Percentiles rank a stretch among this genome's conserved stretches.
Evolutionary conservation across 2,888 invertebrate genomes (phyloP).

Genomic region (Arrhopalites spinosus): DNA sequence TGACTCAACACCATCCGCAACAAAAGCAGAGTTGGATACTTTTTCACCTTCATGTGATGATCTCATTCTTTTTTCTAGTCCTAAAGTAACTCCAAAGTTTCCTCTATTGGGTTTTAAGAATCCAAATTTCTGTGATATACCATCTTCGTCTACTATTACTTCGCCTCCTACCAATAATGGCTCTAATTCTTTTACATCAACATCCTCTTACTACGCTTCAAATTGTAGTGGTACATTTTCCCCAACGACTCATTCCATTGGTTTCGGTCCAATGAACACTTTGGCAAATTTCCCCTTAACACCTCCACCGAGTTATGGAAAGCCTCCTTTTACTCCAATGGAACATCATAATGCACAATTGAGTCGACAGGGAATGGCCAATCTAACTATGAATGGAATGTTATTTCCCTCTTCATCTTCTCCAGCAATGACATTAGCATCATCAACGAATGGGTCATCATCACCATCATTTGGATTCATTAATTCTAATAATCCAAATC

Average conservation of each 20-base stretch:
- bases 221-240: background rate
- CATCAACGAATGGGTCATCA: background rate
- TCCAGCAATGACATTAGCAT: background rate
- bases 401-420: background rate
- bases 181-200: background rate
- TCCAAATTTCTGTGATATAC: slow-evolving; percentile 36
- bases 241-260: background rate
- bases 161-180: background rate
- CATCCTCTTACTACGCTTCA: background rate
- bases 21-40: background rate
- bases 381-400: background rate
- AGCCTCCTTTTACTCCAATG: background rate
- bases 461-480: background rate
- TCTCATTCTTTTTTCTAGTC: slow-evolving; percentile 54
- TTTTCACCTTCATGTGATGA: slow-evolving; percentile 42
- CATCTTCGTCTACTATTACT: slow-evolving; percentile 17
- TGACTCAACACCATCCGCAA: background rate
- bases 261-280: too few relatives aligned
- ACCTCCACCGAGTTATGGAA: background rate
- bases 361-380: background rate
- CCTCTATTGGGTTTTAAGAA: background rate
- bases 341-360: background rate
- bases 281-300: background rate
- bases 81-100: slow-evolving; percentile 50
- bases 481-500: background rate